These are phyloP conservation scores for Euspilapteryx auroguttella DNA, from an alignment of 2,888 invertebrate species.

Conservation along the genomic window DNA sequence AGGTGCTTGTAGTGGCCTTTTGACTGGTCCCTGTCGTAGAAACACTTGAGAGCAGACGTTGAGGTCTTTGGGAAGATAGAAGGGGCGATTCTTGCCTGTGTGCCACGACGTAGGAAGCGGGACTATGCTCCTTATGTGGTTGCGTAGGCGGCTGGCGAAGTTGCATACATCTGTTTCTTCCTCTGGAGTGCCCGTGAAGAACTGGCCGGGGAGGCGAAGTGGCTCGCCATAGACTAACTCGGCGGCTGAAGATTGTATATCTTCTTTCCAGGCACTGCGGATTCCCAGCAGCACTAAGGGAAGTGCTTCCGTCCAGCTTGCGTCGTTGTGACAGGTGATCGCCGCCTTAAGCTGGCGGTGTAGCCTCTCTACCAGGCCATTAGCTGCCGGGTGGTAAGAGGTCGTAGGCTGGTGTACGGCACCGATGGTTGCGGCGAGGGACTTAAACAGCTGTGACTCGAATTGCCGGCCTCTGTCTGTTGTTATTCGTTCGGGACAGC, in stretches of 20 bases:
- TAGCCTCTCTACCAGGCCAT: slow-evolving; percentile 10
- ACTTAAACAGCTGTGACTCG: slow-evolving; percentile 13
- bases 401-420: slow-evolving; percentile 8
- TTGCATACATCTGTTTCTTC: too few relatives aligned
- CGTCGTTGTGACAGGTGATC: slow-evolving; percentile 10
- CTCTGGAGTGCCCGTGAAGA: too few relatives aligned
- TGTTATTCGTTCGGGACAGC: slow-evolving; percentile 10
- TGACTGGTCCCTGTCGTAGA: background rate
- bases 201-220: too few relatives aligned
- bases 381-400: slow-evolving; percentile 8
- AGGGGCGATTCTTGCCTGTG: background rate
- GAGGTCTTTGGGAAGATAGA: slow-evolving; percentile 1
- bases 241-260: slow-evolving; percentile 10
- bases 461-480: slow-evolving; percentile 19
- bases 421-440: slow-evolving; percentile 6
- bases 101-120: background rate
- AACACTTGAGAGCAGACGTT: background rate
- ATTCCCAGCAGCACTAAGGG: slow-evolving; percentile 12
- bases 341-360: slow-evolving; percentile 4
- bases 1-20: background rate
- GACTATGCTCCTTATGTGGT: background rate
- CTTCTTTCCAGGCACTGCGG: slow-evolving; percentile 11
- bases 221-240: slow-evolving; percentile 7
- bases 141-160: too few relatives aligned
- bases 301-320: slow-evolving; percentile 10